Percentiles rank a stretch among this genome's conserved stretches.
These are phyloP conservation scores for Xiphophorus maculatus DNA, from an alignment of 2,113 vertebrate genomes.

Conservation along the genomic window DNA sequence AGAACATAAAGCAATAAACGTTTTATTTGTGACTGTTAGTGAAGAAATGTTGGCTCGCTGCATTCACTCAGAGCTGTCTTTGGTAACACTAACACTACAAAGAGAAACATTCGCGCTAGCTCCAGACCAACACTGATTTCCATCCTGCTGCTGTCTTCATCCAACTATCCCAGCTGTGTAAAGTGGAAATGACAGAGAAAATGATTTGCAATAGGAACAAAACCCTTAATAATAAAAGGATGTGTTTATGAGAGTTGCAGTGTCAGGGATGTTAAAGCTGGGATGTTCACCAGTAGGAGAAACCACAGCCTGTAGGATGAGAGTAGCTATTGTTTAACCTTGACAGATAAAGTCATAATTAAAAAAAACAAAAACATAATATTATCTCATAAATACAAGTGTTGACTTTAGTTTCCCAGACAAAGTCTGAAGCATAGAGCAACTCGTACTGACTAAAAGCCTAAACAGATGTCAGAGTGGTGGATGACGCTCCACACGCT, in stretches of 20 bases:
- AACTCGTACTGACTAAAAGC: conserved; percentile 14
- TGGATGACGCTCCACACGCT: conserved; percentile 67
- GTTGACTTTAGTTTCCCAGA: conserved; percentile 10
- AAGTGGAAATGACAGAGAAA: conserved; percentile 37
- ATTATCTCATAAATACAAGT: conserved; percentile 3
- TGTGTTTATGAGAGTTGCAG: conserved; percentile 43
- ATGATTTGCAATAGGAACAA: conserved; percentile 71
- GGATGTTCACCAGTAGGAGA: conserved; percentile 28
- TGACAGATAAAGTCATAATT: conserved; percentile 9
- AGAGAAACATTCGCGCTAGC: conserved; percentile 11
- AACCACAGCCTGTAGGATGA: background rate
- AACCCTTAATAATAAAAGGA: conserved; percentile 53
- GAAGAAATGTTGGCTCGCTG: background rate
- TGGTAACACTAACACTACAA: background rate
- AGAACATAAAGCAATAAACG: background rate
- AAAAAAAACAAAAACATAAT: background rate
- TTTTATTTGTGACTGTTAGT: background rate
- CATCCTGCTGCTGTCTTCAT: background rate
- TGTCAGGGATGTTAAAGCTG: conserved; percentile 14
- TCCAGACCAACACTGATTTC: conserved; percentile 2
- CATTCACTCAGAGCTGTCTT: background rate
- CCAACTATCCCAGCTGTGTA: conserved; percentile 35
- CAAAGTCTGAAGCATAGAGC: conserved; percentile 24
- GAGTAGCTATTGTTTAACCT: background rate
- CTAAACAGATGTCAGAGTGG: conserved; percentile 72